Base-by-base conservation (phyloP, 2,797 vertebrate species). In the Martes flavigula region DNA sequence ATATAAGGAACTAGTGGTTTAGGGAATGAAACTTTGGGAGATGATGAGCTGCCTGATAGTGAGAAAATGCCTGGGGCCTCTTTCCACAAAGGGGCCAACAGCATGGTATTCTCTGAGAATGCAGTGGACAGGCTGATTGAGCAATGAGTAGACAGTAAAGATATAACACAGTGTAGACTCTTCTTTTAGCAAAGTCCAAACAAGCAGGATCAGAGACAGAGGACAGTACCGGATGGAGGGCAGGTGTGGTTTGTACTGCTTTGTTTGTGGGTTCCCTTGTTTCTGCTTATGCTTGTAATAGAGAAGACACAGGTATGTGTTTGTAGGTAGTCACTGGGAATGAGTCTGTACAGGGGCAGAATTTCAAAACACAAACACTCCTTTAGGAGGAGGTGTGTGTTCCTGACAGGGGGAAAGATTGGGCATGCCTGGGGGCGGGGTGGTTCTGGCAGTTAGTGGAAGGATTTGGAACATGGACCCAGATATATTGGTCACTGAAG, bases 401-500 rank as follows among this genome's bases (percentile, higher is more conserved):
- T 79, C 32, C 91, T 73, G 32, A 90, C 32, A 87, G 7, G 20
- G 32, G 38, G 27, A 66, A 64, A n/a, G 23, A n/a, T 40, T 23
- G 9, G 23, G 1, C 35, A 35, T 72, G 35, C 21, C 0, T 0
- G 3, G n/a, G 38, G 0, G 3, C 2, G 0, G 14, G 8, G 21
- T 1, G 3, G 14, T 32, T 43, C 85, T 18, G 11, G 32, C 64
- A 86, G 51, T 30, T 51, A 25, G 54, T 11, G 14, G 56, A 56
- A 70, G 9, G 18, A 11, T 56, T 38, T 38, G 4, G 32, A 72
- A 46, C 5, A n/a, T 58, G 27, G 3, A 40, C 23, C 82, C 56
- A 17, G 21, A 8, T 7, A n/a, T 15, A 75, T 0, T 18, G 20
- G 18, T 40, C 73, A 56, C 4, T 27, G 46, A 48, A 66, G 48